Evolutionary conservation across 2,888 invertebrate species (phyloP).

Genomic region (Rotaria magnacalcarata): DNA sequence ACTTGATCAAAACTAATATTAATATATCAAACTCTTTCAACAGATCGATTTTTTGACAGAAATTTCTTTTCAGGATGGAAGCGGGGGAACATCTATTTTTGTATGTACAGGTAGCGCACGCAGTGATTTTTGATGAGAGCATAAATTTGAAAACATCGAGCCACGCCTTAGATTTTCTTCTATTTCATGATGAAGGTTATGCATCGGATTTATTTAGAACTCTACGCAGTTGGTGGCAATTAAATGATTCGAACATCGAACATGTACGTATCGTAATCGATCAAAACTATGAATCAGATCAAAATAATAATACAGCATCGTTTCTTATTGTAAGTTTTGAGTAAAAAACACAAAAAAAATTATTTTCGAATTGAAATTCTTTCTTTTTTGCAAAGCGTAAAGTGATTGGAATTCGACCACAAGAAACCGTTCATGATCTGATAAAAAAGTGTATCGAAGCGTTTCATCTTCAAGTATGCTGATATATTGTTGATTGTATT

Average conservation of each 20-base stretch:
- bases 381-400: not conserved
- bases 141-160: too few species aligned
- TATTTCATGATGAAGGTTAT: too few species aligned
- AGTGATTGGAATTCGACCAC: not conserved
- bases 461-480: constrained; percentile 36
- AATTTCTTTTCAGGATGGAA: too few species aligned
- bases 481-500: not conserved
- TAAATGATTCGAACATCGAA: not conserved
- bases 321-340: not conserved
- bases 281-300: constrained; percentile 19
- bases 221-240: not conserved
- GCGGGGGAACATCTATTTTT: too few species aligned
- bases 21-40: too few species aligned
- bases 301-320: not conserved
- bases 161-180: too few species aligned
- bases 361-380: too few species aligned
- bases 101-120: too few species aligned
- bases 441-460: constrained; percentile 22
- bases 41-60: too few species aligned
- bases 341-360: too few species aligned
- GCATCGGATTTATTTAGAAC: not conserved
- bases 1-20: too few species aligned
- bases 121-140: too few species aligned
- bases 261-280: not conserved
- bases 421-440: constrained; percentile 7